Percentiles rank a stretch among this genome's conserved stretches.
These are phyloP conservation scores for Dicentrarchus labrax DNA, from an alignment of 2,113 vertebrate species.

Conservation along the genomic window DNA sequence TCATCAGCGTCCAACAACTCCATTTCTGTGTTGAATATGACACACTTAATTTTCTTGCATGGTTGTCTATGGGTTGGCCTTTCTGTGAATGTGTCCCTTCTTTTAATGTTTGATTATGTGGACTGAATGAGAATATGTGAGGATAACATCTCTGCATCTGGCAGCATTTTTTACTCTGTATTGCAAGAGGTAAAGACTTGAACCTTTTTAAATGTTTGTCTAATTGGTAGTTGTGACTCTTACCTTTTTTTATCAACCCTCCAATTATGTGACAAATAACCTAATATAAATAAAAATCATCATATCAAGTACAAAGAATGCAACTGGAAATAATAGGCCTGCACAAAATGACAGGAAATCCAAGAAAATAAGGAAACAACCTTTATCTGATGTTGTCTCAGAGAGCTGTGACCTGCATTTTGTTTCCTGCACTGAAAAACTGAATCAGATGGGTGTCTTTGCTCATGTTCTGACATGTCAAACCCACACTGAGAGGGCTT, in stretches of 20 bases:
- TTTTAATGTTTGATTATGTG: constrained; percentile 5
- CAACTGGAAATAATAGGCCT: not conserved
- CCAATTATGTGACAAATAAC: not conserved
- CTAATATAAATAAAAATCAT: not conserved
- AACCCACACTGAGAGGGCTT: constrained; percentile 59
- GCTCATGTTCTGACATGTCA: constrained; percentile 71
- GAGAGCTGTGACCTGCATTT: constrained; percentile 19
- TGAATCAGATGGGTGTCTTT: constrained; percentile 46
- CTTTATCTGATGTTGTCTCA: constrained; percentile 15
- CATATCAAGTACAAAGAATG: not conserved
- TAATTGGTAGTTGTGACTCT: constrained; percentile 17
- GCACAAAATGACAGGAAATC: constrained; percentile 29
- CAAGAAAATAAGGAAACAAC: constrained; percentile 17
- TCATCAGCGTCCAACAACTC: not conserved
- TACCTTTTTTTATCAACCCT: constrained; percentile 5
- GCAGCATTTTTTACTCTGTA: not conserved
- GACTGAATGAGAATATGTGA: not conserved
- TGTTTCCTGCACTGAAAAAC: constrained; percentile 42
- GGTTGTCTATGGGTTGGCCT: constrained; percentile 7
- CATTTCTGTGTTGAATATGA: constrained; percentile 22
- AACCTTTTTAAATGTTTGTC: constrained; percentile 6
- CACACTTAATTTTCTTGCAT: constrained; percentile 21
- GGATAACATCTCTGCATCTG: not conserved
- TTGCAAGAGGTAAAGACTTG: not conserved
- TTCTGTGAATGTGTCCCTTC: constrained; percentile 3